These are phyloP conservation scores for Lerista edwardsae DNA, from an alignment of 2,797 vertebrate species.

Conservation along the genomic window DNA sequence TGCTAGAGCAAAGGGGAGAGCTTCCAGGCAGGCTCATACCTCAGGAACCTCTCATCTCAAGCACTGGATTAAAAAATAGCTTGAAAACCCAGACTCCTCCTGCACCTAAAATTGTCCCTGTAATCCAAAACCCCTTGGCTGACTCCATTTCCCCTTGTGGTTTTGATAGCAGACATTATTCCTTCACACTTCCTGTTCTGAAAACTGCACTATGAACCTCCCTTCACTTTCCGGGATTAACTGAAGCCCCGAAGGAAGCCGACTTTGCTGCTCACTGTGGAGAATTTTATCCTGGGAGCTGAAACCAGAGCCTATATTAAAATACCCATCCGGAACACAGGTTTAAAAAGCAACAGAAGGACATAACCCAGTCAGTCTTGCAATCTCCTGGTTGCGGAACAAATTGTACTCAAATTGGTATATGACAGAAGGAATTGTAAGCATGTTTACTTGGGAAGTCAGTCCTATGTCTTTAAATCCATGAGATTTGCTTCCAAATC, in stretches of 20 bases:
- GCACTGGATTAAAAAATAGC: neutral
- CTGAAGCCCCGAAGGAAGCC: constrained; percentile 11
- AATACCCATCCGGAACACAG: constrained; percentile 16
- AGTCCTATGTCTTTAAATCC: neutral
- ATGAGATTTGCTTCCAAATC: neutral
- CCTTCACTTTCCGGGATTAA: constrained; percentile 18
- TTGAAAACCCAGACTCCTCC: neutral
- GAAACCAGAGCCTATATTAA: constrained; percentile 16
- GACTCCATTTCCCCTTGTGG: neutral
- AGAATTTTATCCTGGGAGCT: constrained; percentile 25
- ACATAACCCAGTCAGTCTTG: neutral
- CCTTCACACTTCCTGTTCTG: constrained; percentile 27
- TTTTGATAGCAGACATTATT: constrained; percentile 19
- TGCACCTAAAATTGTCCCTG: constrained; percentile 4
- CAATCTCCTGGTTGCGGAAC: neutral
- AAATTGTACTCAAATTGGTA: neutral
- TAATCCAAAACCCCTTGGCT: constrained; percentile 19
- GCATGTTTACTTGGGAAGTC: neutral
- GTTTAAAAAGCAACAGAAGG: neutral
- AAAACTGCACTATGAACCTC: constrained; percentile 14
- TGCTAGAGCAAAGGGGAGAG: neutral
- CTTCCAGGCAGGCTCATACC: neutral
- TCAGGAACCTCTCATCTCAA: neutral
- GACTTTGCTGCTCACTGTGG: constrained; percentile 11
- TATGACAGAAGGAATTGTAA: neutral